Base-by-base conservation (phyloP, 23 tunicate genomes). In the Diplosoma virens region DNA sequence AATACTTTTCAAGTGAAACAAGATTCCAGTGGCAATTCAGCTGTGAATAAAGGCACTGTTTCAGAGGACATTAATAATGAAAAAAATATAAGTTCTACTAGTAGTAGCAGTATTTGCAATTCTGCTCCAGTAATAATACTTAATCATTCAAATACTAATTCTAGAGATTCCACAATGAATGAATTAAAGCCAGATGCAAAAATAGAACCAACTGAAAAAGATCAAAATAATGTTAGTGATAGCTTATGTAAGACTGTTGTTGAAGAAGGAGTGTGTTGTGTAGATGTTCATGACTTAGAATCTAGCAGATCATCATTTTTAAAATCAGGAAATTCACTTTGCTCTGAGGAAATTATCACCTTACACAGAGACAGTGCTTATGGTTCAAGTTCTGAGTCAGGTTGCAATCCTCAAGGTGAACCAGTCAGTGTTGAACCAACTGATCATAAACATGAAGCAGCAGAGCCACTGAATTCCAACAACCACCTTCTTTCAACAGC, bases 361-460 rank as follows among this genome's bases (percentile, higher is more conserved):
- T 28, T 29, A 29, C 28, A 61, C 28, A 61, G 69, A 61, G 97
- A 90, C 63, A 90, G 97, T 69, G 97, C 97, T 0, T 90, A 90
- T 75, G 77, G 97, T 54, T 90, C 97, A 2, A 79, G 81, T 7
- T 45, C 67, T 59, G 90, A 84, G 28, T 71, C 86, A 4, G 41
- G 61, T 18, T 25, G 5, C n/a, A n/a, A n/a, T n/a, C n/a, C n/a
- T n/a, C n/a, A n/a, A n/a, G n/a, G n/a, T n/a, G n/a, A n/a, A n/a
- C n/a, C n/a, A n/a, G n/a, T n/a, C n/a, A n/a, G n/a, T n/a, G n/a
- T n/a, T n/a, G n/a, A n/a, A n/a, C n/a, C n/a, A n/a, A n/a, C n/a
- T n/a, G n/a, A n/a, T n/a, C n/a, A n/a, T n/a, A n/a, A n/a, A n/a
- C n/a, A 23, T 2, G 75, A 77, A 14, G 55, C 59, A 1, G 34